These are phyloP conservation scores for Tribolium castaneum DNA, from an alignment of 1,140 invertebrate species.

Conservation along the genomic window DNA sequence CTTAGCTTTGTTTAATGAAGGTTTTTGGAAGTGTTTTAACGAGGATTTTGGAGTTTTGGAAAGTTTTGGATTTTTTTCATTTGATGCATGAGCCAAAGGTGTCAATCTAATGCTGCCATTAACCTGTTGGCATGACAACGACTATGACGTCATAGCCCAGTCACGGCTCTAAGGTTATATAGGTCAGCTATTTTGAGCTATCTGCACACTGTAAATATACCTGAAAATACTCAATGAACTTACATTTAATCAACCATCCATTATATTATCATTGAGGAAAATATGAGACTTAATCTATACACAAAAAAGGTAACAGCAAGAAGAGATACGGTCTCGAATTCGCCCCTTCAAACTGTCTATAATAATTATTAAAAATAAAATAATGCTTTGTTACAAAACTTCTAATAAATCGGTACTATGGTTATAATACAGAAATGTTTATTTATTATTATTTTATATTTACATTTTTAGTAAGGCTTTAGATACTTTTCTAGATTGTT, in stretches of 20 bases:
- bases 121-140: slow-evolving; percentile 65
- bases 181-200: slow-evolving; percentile 57
- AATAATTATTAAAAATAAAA: too few species aligned
- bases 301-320: background rate
- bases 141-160: slow-evolving; percentile 56
- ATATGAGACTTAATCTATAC: background rate
- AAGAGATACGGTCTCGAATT: too few species aligned
- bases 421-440: too few species aligned
- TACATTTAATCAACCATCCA: background rate
- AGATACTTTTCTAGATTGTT: too few species aligned
- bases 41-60: background rate
- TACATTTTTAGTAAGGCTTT: too few species aligned
- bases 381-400: too few species aligned
- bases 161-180: slow-evolving; percentile 55
- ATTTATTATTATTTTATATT: too few species aligned
- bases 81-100: slow-evolving; percentile 44
- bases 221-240: slow-evolving; percentile 37
- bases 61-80: background rate
- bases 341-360: too few species aligned
- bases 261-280: background rate
- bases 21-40: background rate
- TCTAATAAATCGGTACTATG: too few species aligned
- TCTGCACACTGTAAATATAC: slow-evolving; percentile 24
- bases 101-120: slow-evolving; percentile 53
- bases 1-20: background rate